Evolutionary conservation across 2,888 invertebrate genomes (phyloP).

Genomic region (Tiliacea citrago): DNA sequence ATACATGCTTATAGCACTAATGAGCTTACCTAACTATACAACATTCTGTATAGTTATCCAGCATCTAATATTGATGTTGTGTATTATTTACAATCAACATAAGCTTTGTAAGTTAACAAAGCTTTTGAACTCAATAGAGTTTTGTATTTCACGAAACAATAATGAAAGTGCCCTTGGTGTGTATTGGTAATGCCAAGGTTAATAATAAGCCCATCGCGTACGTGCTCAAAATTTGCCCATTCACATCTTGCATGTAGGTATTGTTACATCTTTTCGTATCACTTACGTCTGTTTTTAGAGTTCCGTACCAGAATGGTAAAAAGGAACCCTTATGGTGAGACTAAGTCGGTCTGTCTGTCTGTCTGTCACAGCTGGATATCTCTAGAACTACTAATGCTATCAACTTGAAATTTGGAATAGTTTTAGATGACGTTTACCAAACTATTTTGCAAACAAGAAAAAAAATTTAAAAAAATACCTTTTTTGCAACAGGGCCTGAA

Average conservation of each 20-base stretch:
- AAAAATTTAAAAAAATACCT: too few species aligned
- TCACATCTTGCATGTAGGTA: slow-evolving; percentile 5
- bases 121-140: slow-evolving; percentile 25
- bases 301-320: too few species aligned
- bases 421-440: too few species aligned
- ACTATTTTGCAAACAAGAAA: too few species aligned
- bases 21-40: background rate
- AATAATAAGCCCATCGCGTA: slow-evolving; percentile 6
- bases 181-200: slow-evolving; percentile 48
- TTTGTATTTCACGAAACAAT: slow-evolving; percentile 36
- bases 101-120: slow-evolving; percentile 21
- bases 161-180: slow-evolving; percentile 53
- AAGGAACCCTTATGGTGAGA: too few species aligned
- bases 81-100: background rate
- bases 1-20: background rate
- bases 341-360: too few species aligned
- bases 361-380: too few species aligned
- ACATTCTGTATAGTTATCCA: too few species aligned
- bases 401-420: too few species aligned
- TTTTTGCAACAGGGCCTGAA: too few species aligned
- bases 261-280: background rate
- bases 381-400: too few species aligned
- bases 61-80: background rate
- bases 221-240: slow-evolving; percentile 23
- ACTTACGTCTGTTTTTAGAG: too few species aligned